These are phyloP conservation scores for Atherinosoma microstoma DNA, from an alignment of 2,797 vertebrate genomes.

Conservation along the genomic window DNA sequence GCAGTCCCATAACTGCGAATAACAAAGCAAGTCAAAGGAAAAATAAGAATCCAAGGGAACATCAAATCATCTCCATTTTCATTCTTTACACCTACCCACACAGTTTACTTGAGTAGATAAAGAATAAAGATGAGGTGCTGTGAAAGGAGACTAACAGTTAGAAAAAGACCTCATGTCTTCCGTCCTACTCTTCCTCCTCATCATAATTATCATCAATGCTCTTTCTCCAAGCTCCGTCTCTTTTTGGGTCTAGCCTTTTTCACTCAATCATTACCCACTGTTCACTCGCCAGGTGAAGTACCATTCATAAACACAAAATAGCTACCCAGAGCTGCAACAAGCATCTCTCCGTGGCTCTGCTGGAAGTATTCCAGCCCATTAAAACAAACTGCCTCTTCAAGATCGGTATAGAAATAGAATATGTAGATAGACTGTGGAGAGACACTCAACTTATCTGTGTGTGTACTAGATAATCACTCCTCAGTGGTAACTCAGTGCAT, in stretches of 20 bases:
- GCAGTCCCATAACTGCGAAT: slow-evolving; percentile 1
- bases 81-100: slow-evolving; percentile 17
- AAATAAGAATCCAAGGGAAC: slow-evolving; percentile 15
- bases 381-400: slow-evolving; percentile 57
- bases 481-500: slow-evolving; percentile 40
- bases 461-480: slow-evolving; percentile 51
- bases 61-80: slow-evolving; percentile 32
- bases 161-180: slow-evolving; percentile 18
- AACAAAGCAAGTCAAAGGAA: slow-evolving; percentile 38
- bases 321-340: slow-evolving; percentile 44
- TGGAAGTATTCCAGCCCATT: slow-evolving; percentile 60
- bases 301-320: slow-evolving; percentile 69
- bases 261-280: slow-evolving; percentile 61
- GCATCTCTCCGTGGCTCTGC: slow-evolving; percentile 43
- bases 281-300: slow-evolving; percentile 57
- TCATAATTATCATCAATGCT: slow-evolving; percentile 43
- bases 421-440: slow-evolving; percentile 45
- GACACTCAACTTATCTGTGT: slow-evolving; percentile 36
- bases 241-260: slow-evolving; percentile 33
- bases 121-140: slow-evolving; percentile 16
- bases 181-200: slow-evolving; percentile 34
- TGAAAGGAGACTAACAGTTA: slow-evolving; percentile 27
- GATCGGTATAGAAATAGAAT: slow-evolving; percentile 44
- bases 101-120: slow-evolving; percentile 9
- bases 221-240: slow-evolving; percentile 29